phyloP scores from a whole-genome alignment of 2,888 invertebrate genomes.

The Drosophila silvestris region DNA sequence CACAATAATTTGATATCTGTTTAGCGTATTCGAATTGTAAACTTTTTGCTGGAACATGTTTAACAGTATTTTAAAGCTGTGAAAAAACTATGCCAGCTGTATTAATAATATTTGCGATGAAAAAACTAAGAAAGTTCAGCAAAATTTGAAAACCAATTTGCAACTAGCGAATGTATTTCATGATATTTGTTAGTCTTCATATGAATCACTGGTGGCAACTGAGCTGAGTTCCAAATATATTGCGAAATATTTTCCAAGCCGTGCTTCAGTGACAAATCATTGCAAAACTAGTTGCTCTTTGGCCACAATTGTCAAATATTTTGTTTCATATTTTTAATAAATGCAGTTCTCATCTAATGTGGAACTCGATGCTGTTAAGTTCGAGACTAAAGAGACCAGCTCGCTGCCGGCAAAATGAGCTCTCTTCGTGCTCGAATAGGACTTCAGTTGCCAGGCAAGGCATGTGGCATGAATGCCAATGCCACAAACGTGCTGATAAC shows the following conservation, averaged over 20 bases:
- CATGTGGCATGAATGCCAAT: slow-evolving; percentile 55
- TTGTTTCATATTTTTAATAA: slow-evolving; percentile 7
- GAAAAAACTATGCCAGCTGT: background rate
- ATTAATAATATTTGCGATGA: background rate
- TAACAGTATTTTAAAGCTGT: background rate
- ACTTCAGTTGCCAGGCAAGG: slow-evolving; percentile 38
- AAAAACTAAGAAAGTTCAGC: background rate
- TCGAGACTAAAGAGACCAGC: slow-evolving; percentile 9
- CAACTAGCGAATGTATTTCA: slow-evolving; percentile 22
- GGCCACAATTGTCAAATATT: background rate
- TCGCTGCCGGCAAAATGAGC: slow-evolving; percentile 1
- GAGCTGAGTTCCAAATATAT: background rate
- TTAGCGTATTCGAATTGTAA: background rate
- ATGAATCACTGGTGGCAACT: slow-evolving; percentile 30
- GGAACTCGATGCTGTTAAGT: slow-evolving; percentile 39
- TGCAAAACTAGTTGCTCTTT: slow-evolving; percentile 26
- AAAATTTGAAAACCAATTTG: background rate
- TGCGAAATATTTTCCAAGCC: background rate
- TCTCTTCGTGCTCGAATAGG: slow-evolving; percentile 22
- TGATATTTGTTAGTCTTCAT: slow-evolving; percentile 39
- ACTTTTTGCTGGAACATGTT: background rate
- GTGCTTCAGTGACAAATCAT: background rate
- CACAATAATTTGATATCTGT: background rate
- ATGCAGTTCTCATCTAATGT: slow-evolving; percentile 5
- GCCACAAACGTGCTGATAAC: slow-evolving; percentile 53